Evolutionary conservation across 2,797 vertebrate species (phyloP), one percentile per base, ranked within the genome.

Genomic region (Siniperca scherzeri): DNA sequence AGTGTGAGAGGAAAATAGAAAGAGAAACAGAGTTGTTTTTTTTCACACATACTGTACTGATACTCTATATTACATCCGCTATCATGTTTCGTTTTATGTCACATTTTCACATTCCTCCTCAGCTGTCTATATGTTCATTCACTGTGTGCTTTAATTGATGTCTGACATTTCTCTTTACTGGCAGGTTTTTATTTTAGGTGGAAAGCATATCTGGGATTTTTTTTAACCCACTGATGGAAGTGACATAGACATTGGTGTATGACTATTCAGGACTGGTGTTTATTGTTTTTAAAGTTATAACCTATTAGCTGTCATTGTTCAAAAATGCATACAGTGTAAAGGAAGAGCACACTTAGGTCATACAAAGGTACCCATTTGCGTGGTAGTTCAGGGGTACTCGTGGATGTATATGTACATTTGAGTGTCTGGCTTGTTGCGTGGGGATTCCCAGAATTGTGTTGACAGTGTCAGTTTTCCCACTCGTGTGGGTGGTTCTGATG

Each of bases 381-480:
- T 74, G 33, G 50, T 86, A 66, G 61, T 68, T 71, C 59, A 68
- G 36, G 8, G 33, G 21, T 53, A 27, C 21, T 69, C 8, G 0
- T 25, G 17, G 27, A 38, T 74, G 66, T 69, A 42, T 44, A 36
- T 84, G 46, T 72, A 60, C 50, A 67, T 78, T 66, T 62, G 64
- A 65, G 56, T 77, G 13, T 66, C 0, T 57, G 72, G 77, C 59
- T 46, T 72, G 55, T 75, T 74, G 22, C 79, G n/a, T 56, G 84
- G 90, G 88, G 75, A 87, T 93, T 93, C 89, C 93, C 92, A 90
- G 76, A 85, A 75, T 27, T 78, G 78, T 82, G 57, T 61, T 73
- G 62, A 78, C 42, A 67, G 78, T 81, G 59, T 91, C 50, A 67
- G 79, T 86, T 88, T 87, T 74, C 80, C 68, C 0, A 0, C 71